Percentiles rank a stretch among this genome's conserved stretches.
These are phyloP conservation scores for Monoplex corrugatus DNA, from an alignment of 2,888 invertebrate genomes.

Conservation along the genomic window DNA sequence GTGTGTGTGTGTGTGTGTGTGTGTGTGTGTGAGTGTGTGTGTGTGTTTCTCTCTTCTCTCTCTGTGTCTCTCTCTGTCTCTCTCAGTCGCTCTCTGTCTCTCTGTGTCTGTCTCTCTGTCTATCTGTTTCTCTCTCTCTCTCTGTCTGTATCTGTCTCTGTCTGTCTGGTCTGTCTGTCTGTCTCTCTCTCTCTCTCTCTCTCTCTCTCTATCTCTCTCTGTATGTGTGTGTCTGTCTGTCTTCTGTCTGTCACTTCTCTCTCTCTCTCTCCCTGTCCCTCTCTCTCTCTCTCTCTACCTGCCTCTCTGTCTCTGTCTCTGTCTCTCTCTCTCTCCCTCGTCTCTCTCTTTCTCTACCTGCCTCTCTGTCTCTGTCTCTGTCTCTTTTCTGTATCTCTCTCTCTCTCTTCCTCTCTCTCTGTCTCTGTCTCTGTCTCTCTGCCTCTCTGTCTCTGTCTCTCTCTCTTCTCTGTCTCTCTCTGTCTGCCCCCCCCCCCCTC, in stretches of 20 bases:
- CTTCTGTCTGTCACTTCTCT: neutral
- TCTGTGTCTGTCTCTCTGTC: neutral
- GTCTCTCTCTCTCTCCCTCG: neutral
- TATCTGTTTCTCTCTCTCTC: neutral
- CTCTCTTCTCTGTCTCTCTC: neutral
- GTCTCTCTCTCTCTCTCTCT: no score
- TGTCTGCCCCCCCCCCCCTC: neutral
- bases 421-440: neutral
- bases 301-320: neutral
- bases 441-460: neutral
- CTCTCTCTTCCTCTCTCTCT: neutral
- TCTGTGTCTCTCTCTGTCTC: no score
- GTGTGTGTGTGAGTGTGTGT: neutral
- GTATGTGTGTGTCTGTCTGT: no score
- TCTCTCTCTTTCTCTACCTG: neutral
- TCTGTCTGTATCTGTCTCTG: no score
- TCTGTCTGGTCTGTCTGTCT: no score
- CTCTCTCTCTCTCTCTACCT: neutral
- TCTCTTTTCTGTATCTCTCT: neutral
- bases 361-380: neutral
- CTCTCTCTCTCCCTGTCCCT: neutral
- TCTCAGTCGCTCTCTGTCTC: neutral
- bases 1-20: neutral
- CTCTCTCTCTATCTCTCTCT: no score
- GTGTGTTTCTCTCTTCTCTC: neutral